Percentiles rank a stretch among this genome's conserved stretches.
Conservation (phyloP, 2,113 vertebrate species). For the Bujurquina vittata region DNA sequence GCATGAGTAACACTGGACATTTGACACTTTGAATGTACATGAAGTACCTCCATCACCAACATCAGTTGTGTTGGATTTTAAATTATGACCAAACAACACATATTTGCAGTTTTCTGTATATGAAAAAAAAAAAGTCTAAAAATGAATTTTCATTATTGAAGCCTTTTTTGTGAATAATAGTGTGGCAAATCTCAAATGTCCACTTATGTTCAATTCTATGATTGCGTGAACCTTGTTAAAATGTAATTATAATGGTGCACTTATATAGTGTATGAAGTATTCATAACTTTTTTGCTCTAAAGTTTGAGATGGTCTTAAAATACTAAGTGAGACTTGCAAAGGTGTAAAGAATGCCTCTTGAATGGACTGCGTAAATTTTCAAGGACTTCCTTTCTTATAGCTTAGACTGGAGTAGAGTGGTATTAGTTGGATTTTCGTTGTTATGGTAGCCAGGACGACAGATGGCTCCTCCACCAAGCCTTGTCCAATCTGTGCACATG, state of each 20-base stretch:
- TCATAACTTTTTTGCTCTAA: background rate
- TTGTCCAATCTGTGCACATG: conserved; percentile 48
- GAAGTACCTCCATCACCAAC: no score
- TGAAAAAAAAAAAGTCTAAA: no score
- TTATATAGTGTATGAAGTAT: background rate
- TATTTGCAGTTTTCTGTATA: no score
- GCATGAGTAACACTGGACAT: background rate
- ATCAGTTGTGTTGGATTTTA: background rate
- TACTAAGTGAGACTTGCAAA: background rate
- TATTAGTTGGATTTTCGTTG: conserved; percentile 67
- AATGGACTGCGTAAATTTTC: conserved; percentile 10
- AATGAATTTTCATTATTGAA: background rate
- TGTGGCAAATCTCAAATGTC: background rate
- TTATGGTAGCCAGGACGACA: conserved; percentile 53
- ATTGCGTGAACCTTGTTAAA: background rate
- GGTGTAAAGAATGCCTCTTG: background rate
- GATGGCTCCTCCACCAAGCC: conserved; percentile 61
- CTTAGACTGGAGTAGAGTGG: conserved; percentile 39
- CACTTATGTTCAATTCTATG: background rate
- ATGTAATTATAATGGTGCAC: background rate
- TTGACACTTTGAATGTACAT: background rate
- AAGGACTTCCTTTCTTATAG: conserved; percentile 39
- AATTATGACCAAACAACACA: no score
- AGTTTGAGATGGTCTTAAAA: background rate
- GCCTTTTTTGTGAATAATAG: background rate